These are phyloP conservation scores for Tretioscincus oriximinensis DNA, from an alignment of 2,113 vertebrate genomes.

Conservation along the genomic window DNA sequence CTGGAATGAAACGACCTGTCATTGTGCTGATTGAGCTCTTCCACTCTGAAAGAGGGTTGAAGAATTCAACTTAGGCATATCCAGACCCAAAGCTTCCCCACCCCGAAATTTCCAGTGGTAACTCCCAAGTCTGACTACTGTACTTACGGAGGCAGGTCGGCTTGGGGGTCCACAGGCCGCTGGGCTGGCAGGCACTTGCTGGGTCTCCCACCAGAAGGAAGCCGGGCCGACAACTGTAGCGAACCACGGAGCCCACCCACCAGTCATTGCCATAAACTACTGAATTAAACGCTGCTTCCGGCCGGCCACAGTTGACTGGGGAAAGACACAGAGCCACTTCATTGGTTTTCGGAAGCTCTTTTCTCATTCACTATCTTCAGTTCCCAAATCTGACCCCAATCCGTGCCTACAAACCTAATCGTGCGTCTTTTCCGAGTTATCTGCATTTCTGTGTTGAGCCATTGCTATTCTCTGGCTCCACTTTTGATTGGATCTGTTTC, in stretches of 20 bases:
- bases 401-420: not conserved
- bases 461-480: not conserved
- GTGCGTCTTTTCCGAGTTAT: not conserved
- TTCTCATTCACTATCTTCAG: not conserved
- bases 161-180: constrained; percentile 77
- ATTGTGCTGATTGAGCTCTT: no score
- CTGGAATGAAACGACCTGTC: no score
- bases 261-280: constrained; percentile 76
- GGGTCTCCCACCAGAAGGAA: constrained; percentile 79
- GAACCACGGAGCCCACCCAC: constrained; percentile 84
- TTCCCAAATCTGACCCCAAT: not conserved
- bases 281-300: constrained; percentile 76
- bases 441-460: not conserved
- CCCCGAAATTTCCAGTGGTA: no score
- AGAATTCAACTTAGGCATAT: no score
- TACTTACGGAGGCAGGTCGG: constrained; percentile 81
- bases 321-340: not conserved
- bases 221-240: constrained; percentile 77
- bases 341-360: not conserved
- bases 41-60: no score
- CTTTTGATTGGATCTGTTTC: no score
- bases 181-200: constrained; percentile 71
- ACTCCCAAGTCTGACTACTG: rapidly evolving
- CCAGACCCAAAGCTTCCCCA: no score
- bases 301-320: constrained; percentile 82